Evolutionary conservation across 2,113 vertebrate genomes (phyloP), one percentile per base, ranked within the genome.

Genomic region (Beaufortia kweichowensis): DNA sequence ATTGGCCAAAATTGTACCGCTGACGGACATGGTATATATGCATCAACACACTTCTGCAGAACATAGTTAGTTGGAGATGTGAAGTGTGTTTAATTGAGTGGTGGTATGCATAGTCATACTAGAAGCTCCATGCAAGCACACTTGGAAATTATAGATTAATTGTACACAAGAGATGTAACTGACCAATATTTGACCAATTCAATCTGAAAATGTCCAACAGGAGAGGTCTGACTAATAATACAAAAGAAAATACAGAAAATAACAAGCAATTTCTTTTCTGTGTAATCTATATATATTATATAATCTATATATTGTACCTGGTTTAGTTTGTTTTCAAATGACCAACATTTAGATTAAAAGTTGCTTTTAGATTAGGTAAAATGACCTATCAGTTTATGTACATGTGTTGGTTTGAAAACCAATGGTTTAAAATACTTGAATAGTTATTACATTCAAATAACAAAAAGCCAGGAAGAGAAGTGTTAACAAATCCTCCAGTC

Each of bases 301-400:
- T n/a, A 31, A 53, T 68, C 66, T 56, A 35, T 69, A 69, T 55
- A 69, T 69, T 69, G 29, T 33, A 69, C 29, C 48, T 14, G 48
- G 48, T 29, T 9, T 21, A 29, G 29, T 53, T 35, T n/a, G 12
- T 48, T 56, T 35, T n/a, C n/a, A 69, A 35, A 50, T 4, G 19
- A 35, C 28, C 28, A 55, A n/a, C n/a, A 23, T 46, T 55, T 53
- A n/a, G n/a, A n/a, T n/a, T n/a, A n/a, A n/a, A n/a, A n/a, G n/a
- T n/a, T 48, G 28, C 46, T 50, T 53, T 33, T 15, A 48, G 24
- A 48, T 46, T 66, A 48, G 39, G n/a, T 33, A 41, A 2, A n/a
- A n/a, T n/a, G 19, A 53, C 11, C 12, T 68, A 3, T 50, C n/a
- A 3, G 8, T 8, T 7, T 24, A 28, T 53, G 19, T 53, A 6